phyloP scores from a whole-genome alignment of 2,888 invertebrate species.

The Drosophila niveifrons region DNA sequence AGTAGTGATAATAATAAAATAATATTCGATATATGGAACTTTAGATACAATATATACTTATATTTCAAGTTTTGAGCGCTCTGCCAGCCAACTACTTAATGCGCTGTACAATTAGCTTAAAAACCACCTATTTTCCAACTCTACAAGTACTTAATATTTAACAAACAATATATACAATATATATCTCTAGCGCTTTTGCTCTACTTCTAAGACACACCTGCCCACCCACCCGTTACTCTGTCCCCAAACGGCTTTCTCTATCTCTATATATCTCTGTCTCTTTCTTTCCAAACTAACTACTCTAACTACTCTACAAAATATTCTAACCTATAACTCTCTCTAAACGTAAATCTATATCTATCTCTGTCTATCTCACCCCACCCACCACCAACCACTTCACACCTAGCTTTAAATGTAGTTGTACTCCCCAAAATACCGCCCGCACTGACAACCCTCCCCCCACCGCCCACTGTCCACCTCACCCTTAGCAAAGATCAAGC shows the following conservation, averaged over 20 bases:
- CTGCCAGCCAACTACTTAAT: constrained; percentile 75
- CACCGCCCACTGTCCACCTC: constrained; percentile 21
- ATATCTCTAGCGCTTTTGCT: constrained; percentile 72
- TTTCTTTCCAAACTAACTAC: constrained; percentile 18
- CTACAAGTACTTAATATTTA: constrained; percentile 39
- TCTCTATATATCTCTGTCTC: constrained; percentile 26
- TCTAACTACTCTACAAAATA: constrained; percentile 35
- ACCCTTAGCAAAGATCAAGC: constrained; percentile 15
- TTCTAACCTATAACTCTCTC: constrained; percentile 46
- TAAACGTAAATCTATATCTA: constrained; percentile 31
- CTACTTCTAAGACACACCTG: constrained; percentile 63
- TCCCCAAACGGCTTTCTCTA: constrained; percentile 29
- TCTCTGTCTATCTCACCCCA: constrained; percentile 54
- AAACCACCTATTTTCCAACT: constrained; percentile 42
- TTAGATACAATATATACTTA: constrained; percentile 41
- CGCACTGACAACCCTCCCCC: constrained; percentile 18
- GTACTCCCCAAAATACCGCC: constrained; percentile 27
- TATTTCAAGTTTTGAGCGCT: constrained; percentile 76
- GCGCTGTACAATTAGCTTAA: constrained; percentile 78
- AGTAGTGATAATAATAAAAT: constrained; percentile 54
- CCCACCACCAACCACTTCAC: constrained; percentile 28
- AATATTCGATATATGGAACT: constrained; percentile 44
- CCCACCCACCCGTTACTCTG: constrained; percentile 37
- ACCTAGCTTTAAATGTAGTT: constrained; percentile 72
- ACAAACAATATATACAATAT: constrained; percentile 36